Base-by-base conservation (phyloP, 1,140 invertebrate species). In the Mactra quadrangularis region DNA sequence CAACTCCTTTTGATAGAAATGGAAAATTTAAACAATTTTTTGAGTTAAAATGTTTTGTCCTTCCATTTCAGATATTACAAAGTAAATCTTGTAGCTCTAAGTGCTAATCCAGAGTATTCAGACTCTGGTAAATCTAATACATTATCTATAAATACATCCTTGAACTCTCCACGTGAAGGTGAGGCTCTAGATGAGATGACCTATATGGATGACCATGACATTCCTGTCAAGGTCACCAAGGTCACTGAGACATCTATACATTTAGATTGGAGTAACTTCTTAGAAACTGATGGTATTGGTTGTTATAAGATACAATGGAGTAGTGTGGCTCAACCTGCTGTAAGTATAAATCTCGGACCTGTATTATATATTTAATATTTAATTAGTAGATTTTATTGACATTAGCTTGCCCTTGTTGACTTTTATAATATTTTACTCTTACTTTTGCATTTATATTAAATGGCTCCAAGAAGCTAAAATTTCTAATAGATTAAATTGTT, bases 291-390 rank as follows among this genome's bases (percentile, higher is more conserved):
- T 17, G 89, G 86, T 4, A 81, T 92, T 29, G 87, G 84, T 7
- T 89, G 86, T 45, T 93, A 91, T 85, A 92, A 89, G 86, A 89
- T 92, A 29, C 90, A 92, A 68, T 93, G 92, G 92, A 92, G 87
- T 75, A 91, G 89, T 87, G 91, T 92, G 11, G 92, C 90, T 13
- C 91, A 93, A 72, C 91, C 91, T 38, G 88, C 88, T 11, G 92
- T 92, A 82, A 88, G 89, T 88, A 15, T 6, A n/a, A n/a, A n/a
- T n/a, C n/a, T n/a, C 50, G 19, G 50, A n/a, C 1, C 19, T 53
- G 50, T 53, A n/a, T 50, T 53, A 53, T 3, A 53, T 53, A 25
- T 53, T 1, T 53, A 1, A n/a, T 1, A 25, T 1, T 19, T 50
- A n/a, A 50, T 13, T n/a, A 50, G 47, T 50, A 13, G 19, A 1